Evolutionary conservation across 1,140 invertebrate species (phyloP), one percentile per base, ranked within the genome.

Genomic region (Drosophila truncata): DNA sequence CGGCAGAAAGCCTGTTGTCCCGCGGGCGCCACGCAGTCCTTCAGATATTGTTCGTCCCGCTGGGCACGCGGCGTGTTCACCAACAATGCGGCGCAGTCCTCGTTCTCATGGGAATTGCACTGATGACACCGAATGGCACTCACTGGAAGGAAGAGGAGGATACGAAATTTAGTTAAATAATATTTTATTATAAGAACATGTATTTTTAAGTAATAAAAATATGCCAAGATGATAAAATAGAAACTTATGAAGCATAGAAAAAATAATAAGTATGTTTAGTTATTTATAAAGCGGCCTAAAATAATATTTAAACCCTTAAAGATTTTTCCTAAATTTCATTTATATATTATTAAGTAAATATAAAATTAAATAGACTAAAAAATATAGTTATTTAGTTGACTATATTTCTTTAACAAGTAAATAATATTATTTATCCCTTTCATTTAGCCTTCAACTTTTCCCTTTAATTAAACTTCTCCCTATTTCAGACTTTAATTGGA

Each of bases 41-140:
- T 58, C 16, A 93, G 69, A 29, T 70, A 93, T 47, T 83, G 83
- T 35, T 90, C 78, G 46, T 92, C 84, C 4, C 72, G 75, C 47
- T 78, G 81, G 41, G 66, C 86, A 9, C 78, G 74, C 3, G 91
- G 88, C 2, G 91, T 91, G 29, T 78, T 88, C 8, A 91, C 74
- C 57, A 84, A 11, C 18, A 91, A 57, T 8, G 94, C 93, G 10
- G 94, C 93, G 86, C 97, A 97, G 63, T 95, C 93, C 41, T 95
- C 95, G 84, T 97, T 95, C 50, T 94, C 94, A 82, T 96, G 95
- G 78, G 96, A 97, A 93, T 97, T 97, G 92, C 97, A 97, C 72
- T 96, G 95, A 93, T 95, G 97, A 90, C 97, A 97, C 60, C 94
- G 93, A 79, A 97, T 94, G 31, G 95, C 94, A 75, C 93, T 93